Evolutionary conservation across 2,888 invertebrate genomes (phyloP).

Genomic region (Ectemnius continuus): DNA sequence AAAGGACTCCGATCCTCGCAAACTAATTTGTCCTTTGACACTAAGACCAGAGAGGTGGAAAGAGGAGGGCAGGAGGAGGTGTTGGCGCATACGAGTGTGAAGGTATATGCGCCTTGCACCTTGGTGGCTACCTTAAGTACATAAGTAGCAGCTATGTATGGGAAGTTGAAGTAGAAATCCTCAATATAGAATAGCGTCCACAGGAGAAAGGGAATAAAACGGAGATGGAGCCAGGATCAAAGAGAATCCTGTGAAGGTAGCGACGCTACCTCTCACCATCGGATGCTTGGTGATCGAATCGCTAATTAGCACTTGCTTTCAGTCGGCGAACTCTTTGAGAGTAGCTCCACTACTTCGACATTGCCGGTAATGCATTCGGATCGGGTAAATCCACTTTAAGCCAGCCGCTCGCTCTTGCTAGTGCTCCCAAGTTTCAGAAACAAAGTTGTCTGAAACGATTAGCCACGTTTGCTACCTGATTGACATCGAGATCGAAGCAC

Average conservation of each 20-base stretch:
- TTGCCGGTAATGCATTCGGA: constrained; percentile 59
- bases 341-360: constrained; percentile 46
- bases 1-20: constrained; percentile 7
- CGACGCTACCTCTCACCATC: constrained; percentile 54
- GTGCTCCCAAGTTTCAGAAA: constrained; percentile 27
- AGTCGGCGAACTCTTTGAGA: constrained; percentile 56
- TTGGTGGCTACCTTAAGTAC: constrained; percentile 9
- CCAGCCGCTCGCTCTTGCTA: constrained; percentile 23
- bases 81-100: constrained; percentile 6
- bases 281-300: constrained; percentile 61
- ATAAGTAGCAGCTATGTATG: constrained; percentile 14
- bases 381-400: constrained; percentile 62
- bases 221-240: constrained; percentile 57
- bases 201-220: constrained; percentile 53
- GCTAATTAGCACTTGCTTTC: constrained; percentile 59
- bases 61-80: too few relatives aligned
- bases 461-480: constrained; percentile 54
- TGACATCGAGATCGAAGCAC: constrained; percentile 43
- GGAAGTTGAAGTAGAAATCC: constrained; percentile 25
- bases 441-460: constrained; percentile 53
- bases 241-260: constrained; percentile 53
- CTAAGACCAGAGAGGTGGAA: constrained; percentile 12
- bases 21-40: constrained; percentile 47
- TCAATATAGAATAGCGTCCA: constrained; percentile 26
- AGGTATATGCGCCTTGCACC: constrained; percentile 27